A percentile compares a stretch with the other conserved stretches of the same genome.
These are phyloP conservation scores for Ricordea florida DNA, from an alignment of 92 coral and sea anemone genomes.

Conservation along the genomic window DNA sequence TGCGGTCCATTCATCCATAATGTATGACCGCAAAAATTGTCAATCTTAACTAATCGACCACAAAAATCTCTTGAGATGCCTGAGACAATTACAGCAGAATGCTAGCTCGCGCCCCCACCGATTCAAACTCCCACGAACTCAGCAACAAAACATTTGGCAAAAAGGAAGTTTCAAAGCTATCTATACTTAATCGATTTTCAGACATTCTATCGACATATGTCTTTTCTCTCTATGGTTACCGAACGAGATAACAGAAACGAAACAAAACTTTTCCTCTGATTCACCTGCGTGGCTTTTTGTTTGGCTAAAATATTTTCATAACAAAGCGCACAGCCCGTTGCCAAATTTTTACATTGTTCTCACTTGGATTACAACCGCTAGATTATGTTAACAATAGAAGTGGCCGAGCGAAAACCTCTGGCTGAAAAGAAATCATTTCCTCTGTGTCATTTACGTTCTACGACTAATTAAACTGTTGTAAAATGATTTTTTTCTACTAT, in stretches of 20 bases:
- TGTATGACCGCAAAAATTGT: conserved; percentile 21
- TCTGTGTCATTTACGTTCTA: conserved; percentile 23
- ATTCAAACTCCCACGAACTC: no score
- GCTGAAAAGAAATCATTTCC: neutral
- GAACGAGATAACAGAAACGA: neutral
- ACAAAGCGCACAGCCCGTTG: conserved; percentile 19
- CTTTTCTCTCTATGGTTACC: neutral
- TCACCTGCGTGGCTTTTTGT: conserved; percentile 1
- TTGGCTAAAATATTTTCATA: conserved; percentile 37
- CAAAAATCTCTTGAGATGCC: conserved; percentile 6
- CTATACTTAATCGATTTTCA: neutral
- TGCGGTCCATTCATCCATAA: conserved; percentile 1
- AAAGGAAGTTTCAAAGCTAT: neutral
- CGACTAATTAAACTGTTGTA: conserved; percentile 5
- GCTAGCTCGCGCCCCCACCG: no score
- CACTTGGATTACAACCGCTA: conserved; percentile 22
- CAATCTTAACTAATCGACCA: conserved; percentile 19
- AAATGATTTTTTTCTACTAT: neutral
- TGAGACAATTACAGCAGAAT: neutral
- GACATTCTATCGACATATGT: neutral
- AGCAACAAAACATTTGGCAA: no score
- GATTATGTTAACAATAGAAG: conserved; percentile 1
- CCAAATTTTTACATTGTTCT: neutral
- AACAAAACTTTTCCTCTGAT: neutral
- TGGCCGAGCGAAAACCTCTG: neutral